Base-by-base conservation (phyloP, 2,113 vertebrate species). In the Ranitomeya imitator region DNA sequence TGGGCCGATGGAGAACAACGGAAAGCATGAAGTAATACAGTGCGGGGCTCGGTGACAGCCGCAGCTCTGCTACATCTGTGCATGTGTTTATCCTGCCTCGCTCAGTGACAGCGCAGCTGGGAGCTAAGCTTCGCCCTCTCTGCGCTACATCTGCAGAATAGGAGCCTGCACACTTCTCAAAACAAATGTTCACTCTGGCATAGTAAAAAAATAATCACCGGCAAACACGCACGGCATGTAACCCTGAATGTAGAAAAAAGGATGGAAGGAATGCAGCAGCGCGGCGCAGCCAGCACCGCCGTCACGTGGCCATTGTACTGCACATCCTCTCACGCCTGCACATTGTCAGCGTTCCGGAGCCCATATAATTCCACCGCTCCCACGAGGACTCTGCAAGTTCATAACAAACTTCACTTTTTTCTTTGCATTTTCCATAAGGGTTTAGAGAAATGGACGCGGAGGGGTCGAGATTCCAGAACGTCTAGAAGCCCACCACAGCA, bases 341-440 rank as follows among this genome's bases (percentile, higher is more conserved):
- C 10, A 65, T 83, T 88, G 86, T 88, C 86, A 88, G 59, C 86
- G 63, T 79, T 31, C 59, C 9, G 14, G 19, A 19, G 67, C 15
- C 52, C 16, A 3, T 76, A 59, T 81, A 87, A 87, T 82, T 87
- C 78, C 51, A 55, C 78, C 11, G 51, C 54, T 52, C 86, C 86
- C 80, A 37, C 10, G 80, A 88, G 86, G 67, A 74, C 73, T 87
- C 86, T 73, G 15, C 15, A 78, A 87, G 55, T 67, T 31, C 73
- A 87, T 73, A 37, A 81, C 79, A 87, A 54, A 69, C 26, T 37
- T 61, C 23, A 71, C 51, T 73, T 55, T 81, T n/a, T 18, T 31
- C 37, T 45, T 45, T 45, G 37, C 37, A 59, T 51, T 45, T 87
- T 87, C 86, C 78, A 71, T 87, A 69, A 69, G 61, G 31, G 21